Evolutionary conservation across 2,888 invertebrate genomes (phyloP).

Genomic region (Balanococcus diminutus): DNA sequence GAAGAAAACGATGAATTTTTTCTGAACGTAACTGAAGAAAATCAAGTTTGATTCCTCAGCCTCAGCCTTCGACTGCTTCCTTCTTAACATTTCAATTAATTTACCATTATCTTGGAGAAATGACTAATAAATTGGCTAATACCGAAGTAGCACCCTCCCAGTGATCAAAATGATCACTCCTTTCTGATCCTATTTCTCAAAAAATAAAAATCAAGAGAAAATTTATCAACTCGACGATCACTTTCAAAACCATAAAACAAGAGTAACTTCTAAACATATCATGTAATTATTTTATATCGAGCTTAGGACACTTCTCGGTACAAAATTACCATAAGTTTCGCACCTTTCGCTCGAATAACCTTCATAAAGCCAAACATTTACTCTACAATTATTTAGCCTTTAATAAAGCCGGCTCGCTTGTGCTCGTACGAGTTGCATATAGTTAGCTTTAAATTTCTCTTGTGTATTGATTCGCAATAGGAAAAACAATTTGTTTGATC

Average conservation of each 20-base stretch:
- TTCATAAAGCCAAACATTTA: neutral
- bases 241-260: neutral
- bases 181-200: neutral
- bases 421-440: too few species aligned
- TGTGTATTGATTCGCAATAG: neutral
- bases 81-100: too few species aligned
- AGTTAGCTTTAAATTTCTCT: neutral
- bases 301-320: neutral
- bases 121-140: too few species aligned
- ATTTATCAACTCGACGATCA: neutral
- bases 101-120: too few species aligned
- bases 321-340: neutral
- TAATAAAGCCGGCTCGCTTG: too few species aligned
- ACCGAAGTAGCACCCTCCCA: too few species aligned
- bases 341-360: neutral
- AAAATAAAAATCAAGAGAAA: neutral
- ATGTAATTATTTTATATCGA: neutral
- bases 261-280: neutral
- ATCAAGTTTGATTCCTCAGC: too few species aligned
- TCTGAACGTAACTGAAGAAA: too few species aligned
- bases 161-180: neutral
- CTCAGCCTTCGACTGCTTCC: too few species aligned
- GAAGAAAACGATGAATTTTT: too few species aligned
- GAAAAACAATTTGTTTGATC: constrained; percentile 11
- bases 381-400: neutral